Percentiles rank a stretch among this genome's conserved stretches.
Evolutionary conservation across 2,888 invertebrate species (phyloP).

Genomic region (Smittia sp.): DNA sequence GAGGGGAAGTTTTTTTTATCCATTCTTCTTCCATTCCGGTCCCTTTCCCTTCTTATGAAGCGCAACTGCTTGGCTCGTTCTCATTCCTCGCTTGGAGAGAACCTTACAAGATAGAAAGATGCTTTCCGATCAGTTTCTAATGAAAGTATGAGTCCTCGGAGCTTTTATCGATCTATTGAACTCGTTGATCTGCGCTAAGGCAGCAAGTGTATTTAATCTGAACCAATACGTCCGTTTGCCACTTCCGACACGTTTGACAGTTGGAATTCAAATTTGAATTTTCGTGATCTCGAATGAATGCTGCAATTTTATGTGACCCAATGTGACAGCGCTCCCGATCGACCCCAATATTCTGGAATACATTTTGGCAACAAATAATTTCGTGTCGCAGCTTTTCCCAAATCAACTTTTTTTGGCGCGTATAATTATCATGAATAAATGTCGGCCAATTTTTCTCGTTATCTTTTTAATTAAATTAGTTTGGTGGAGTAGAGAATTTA

Average conservation of each 20-base stretch:
- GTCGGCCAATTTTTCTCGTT: neutral
- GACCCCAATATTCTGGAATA: no score
- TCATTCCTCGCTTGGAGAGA: neutral
- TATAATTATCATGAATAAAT: neutral
- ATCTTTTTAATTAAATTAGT: conserved; percentile 8
- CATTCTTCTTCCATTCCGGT: neutral
- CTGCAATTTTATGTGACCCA: no score
- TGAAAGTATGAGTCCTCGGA: no score
- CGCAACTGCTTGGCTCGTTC: neutral
- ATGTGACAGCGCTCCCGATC: no score
- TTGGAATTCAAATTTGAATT: no score
- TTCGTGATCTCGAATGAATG: no score
- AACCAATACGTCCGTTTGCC: no score
- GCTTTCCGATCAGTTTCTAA: no score
- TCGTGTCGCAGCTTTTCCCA: neutral
- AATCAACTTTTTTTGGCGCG: conserved; percentile 1
- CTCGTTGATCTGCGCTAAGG: no score
- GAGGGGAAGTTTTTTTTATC: neutral
- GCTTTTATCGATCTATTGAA: no score
- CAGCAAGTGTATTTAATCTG: no score
- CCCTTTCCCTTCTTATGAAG: neutral
- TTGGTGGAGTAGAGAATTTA: neutral
- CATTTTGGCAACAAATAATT: neutral
- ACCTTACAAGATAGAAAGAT: neutral
- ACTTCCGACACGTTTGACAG: no score